Evolutionary conservation across 2,888 invertebrate species (phyloP), one percentile per base, ranked within the genome.

Genomic region (Apeira syringaria): DNA sequence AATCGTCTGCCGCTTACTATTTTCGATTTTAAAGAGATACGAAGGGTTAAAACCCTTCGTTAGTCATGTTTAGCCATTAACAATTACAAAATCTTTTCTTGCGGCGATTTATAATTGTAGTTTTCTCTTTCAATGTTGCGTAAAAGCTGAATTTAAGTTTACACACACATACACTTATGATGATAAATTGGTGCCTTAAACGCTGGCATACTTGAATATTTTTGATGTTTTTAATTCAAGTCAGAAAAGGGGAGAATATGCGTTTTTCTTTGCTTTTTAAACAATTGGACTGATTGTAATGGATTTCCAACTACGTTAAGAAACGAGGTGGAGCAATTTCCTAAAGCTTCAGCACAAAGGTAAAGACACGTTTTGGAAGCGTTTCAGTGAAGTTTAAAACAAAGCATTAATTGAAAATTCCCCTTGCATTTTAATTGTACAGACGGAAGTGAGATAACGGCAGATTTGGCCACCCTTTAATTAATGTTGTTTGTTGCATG

Each of bases 381-480:
- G 49, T 56, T 53, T 47, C 30, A 27, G 47, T 37, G 36, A 44
- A 31, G 30, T 43, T 53, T 53, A 56, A 74, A 73, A 74, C 66
- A 67, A 61, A 70, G 60, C 66, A 63, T 63, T 65, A 72, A 73
- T 68, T 72, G 55, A 68, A 76, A 68, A 74, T 73, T 76, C 80
- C 87, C 83, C 78, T 75, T 76, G 83, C 77, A 79, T 83, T 86
- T 81, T 85, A 88, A 87, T 88, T 83, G 81, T 75, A 63, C 71
- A 53, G 57, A 50, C 78, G 85, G 85, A 85, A 85, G 78, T 74
- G 77, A 74, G 85, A 87, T 85, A 83, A 76, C 75, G 62, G 79
- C 78, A 79, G 81, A 83, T 88, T 86, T 82, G 76, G 82, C 68
- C 80, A 78, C 80, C 79, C 77, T 84, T 80, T 86, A 85, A 89